A percentile compares a stretch with the other conserved stretches of the same genome.
Evolutionary conservation across 2,888 invertebrate genomes (phyloP).

Genomic region (Malachius bipustulatus): DNA sequence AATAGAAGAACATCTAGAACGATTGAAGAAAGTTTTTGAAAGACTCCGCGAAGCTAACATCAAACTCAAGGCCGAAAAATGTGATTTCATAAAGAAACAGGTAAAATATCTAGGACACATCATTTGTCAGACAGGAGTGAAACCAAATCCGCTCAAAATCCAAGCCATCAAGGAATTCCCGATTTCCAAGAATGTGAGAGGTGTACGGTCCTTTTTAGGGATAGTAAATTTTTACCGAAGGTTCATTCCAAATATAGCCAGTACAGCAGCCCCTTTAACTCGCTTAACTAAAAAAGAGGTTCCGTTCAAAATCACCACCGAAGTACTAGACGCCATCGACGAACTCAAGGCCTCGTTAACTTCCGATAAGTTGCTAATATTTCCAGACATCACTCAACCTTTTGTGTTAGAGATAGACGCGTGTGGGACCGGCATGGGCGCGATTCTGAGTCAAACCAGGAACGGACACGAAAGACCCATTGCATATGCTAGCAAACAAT

Average conservation of each 20-base stretch:
- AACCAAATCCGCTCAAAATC: conserved; percentile 7
- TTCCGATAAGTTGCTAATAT: conserved; percentile 13
- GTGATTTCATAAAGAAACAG: conserved; percentile 12
- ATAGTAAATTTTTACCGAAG: conserved; percentile 13
- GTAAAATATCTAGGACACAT: conserved; percentile 15
- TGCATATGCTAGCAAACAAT: conserved; percentile 13
- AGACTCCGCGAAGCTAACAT: conserved; percentile 12
- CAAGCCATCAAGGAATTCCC: conserved; percentile 4
- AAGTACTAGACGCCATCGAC: conserved; percentile 10
- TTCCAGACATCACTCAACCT: conserved; percentile 13
- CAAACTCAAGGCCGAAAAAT: too few species aligned
- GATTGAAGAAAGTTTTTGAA: conserved; percentile 11
- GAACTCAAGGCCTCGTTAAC: conserved; percentile 10
- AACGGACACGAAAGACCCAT: conserved; percentile 14
- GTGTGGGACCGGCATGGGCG: conserved; percentile 12
- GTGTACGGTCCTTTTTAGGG: conserved; percentile 14
- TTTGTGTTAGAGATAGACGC: conserved; percentile 15
- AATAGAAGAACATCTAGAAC: conserved; percentile 14
- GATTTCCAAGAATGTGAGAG: too few species aligned
- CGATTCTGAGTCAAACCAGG: conserved; percentile 13
- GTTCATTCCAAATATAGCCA: conserved; percentile 13
- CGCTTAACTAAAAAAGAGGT: conserved; percentile 13
- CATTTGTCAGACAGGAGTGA: conserved; percentile 11
- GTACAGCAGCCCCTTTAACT: conserved; percentile 10
- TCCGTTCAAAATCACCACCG: conserved; percentile 12